Conservation (phyloP, 2,113 vertebrate genomes). For the Pantherophis guttatus region DNA sequence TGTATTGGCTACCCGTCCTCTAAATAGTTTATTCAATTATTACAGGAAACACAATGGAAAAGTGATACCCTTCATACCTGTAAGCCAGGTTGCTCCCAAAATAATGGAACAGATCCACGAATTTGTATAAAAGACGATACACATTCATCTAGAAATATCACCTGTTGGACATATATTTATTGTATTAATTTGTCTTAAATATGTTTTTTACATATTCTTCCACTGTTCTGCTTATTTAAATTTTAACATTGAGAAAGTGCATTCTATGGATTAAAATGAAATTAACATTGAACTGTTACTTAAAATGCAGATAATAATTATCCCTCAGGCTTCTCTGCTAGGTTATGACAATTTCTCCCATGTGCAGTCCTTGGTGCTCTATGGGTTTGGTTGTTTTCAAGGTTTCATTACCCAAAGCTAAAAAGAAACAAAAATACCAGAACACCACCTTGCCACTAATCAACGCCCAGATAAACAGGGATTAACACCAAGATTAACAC, state of each 20-base stretch:
- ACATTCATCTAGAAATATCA: constrained; percentile 91
- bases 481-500: neutral
- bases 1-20: neutral
- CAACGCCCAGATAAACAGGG: neutral
- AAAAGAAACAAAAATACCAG: neutral
- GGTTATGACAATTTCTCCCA: neutral
- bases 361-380: neutral
- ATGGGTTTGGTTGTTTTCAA: neutral
- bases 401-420: neutral
- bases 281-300: neutral
- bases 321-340: neutral
- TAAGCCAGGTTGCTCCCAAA: constrained; percentile 98
- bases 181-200: neutral
- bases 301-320: neutral
- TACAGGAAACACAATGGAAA: neutral
- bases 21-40: neutral
- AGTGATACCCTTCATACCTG: constrained; percentile 75
- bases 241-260: neutral
- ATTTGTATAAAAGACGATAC: constrained; percentile 97
- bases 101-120: constrained; percentile 92
- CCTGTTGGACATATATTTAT: constrained; percentile 67
- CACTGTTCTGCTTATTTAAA: neutral
- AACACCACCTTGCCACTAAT: neutral
- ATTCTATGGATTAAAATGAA: neutral
- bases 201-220: neutral